These are phyloP conservation scores for Xestoiulus laeticollis DNA, from an alignment of 2,888 invertebrate genomes.

Conservation along the genomic window DNA sequence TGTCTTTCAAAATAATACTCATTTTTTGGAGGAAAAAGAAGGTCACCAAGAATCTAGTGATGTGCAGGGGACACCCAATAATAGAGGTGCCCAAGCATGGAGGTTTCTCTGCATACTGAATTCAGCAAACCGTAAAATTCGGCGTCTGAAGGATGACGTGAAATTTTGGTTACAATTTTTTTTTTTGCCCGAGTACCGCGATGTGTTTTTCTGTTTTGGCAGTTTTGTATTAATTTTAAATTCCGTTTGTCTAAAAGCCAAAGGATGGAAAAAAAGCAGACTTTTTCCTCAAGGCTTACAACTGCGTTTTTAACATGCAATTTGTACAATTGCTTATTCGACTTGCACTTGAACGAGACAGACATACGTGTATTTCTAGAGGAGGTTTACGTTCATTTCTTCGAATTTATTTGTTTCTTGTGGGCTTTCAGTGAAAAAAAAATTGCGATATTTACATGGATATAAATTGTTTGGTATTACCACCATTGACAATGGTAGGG, in stretches of 20 bases:
- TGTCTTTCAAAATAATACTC: no score
- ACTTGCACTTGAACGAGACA: background rate
- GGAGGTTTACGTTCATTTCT: background rate
- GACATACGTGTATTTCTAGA: background rate
- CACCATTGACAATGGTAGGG: no score
- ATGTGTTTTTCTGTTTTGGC: constrained; percentile 12
- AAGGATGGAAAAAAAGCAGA: background rate
- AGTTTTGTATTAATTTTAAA: constrained; percentile 6
- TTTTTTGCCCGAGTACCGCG: background rate
- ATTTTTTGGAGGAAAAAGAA: background rate
- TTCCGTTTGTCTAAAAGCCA: constrained; percentile 28
- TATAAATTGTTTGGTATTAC: no score
- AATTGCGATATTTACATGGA: no score
- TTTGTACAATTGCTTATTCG: constrained; percentile 25
- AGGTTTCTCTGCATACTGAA: background rate
- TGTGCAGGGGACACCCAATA: background rate
- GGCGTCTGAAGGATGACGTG: background rate
- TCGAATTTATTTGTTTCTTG: background rate
- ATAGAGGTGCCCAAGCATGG: background rate
- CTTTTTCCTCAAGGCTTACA: background rate
- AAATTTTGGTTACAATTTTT: background rate
- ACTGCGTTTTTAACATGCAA: background rate
- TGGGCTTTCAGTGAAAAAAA: no score
- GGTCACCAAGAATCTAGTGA: background rate
- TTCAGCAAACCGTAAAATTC: background rate